Evolutionary conservation across 2,113 vertebrate species (phyloP), one percentile per base, ranked within the genome.

Genomic region (Crotalus helleri): DNA sequence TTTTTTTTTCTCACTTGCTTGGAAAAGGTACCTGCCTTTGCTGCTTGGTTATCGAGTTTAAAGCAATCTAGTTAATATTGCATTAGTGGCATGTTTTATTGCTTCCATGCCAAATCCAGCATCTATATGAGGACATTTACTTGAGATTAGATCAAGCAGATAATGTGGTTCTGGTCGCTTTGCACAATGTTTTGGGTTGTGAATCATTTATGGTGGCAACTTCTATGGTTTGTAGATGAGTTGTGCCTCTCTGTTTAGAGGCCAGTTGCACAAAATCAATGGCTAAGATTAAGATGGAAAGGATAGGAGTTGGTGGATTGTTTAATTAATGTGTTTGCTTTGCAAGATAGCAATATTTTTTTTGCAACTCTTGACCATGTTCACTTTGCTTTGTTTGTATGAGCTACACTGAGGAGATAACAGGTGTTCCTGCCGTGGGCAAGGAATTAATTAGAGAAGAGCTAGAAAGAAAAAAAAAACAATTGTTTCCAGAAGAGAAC

Each of bases 241-340:
- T 87, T 64, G 13, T 87, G 21, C 57, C 61, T 90, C 29, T 90
- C 92, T 89, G 54, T 93, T 86, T 86, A 93, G 23, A 61, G 61
- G 74, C 29, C 46, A 90, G 55, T 93, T 92, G 88, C 69, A 90
- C 90, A 64, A 93, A 93, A 93, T 61, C 86, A 93, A 58, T 93
- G 92, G 54, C 53, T 93, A 92, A 95, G 96, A 86, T 85, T 92
- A 85, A 92, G 91, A 53, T 92, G 46, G 21, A 92, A n/a, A 93
- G 88, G 92, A 90, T 0, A 58, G 33, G 89, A 86, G 87, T 81
- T 94, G 91, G 93, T 94, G 88, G 90, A 10, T 24, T 17, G 1
- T 12, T 23, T 8, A 91, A 92, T 87, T 87, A 17, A 13, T 21
- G 53, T 93, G 10, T 94, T 95, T 90, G 6, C 91, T 51, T 17